Conservation (phyloP, 2,888 invertebrate genomes). For the Drosophila helvetica region DNA sequence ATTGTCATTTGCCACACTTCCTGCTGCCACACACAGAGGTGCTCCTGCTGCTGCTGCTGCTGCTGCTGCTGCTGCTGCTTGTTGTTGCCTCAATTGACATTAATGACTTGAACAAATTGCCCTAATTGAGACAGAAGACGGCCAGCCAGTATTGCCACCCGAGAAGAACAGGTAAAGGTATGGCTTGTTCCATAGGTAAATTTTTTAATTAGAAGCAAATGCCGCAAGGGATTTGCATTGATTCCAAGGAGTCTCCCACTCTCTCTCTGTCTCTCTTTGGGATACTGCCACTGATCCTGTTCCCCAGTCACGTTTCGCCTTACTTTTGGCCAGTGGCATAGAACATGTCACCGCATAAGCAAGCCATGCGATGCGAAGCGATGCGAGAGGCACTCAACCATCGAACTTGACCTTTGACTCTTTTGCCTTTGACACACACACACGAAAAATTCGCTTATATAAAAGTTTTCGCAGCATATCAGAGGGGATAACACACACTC, state of each 20-base stretch:
- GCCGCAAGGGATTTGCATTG: slow-evolving; percentile 27
- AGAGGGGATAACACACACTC: slow-evolving; percentile 60
- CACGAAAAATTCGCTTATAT: slow-evolving; percentile 40
- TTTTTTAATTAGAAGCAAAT: slow-evolving; percentile 63
- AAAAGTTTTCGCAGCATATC: slow-evolving; percentile 42
- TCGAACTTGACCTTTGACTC: slow-evolving; percentile 63
- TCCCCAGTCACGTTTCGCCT: slow-evolving; percentile 19
- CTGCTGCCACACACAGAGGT: not conserved
- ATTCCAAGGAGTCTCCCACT: slow-evolving; percentile 2
- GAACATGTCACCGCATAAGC: slow-evolving; percentile 37
- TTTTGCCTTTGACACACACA: slow-evolving; percentile 46
- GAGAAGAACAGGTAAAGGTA: slow-evolving; percentile 9
- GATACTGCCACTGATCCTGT: slow-evolving; percentile 28
- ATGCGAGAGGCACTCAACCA: slow-evolving; percentile 15
- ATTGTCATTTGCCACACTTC: slow-evolving; percentile 72
- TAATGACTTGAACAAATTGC: slow-evolving; percentile 73
- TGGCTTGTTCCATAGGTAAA: slow-evolving; percentile 23
- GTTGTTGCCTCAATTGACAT: slow-evolving; percentile 65
- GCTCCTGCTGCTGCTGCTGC: not conserved
- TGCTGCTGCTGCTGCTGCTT: not conserved
- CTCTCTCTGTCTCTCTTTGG: not conserved
- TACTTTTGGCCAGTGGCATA: not conserved
- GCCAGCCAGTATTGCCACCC: not conserved
- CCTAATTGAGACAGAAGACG: slow-evolving; percentile 69
- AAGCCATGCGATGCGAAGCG: slow-evolving; percentile 1